Base-by-base conservation (phyloP, 2,888 invertebrate species). In the Andrena hattorfiana region DNA sequence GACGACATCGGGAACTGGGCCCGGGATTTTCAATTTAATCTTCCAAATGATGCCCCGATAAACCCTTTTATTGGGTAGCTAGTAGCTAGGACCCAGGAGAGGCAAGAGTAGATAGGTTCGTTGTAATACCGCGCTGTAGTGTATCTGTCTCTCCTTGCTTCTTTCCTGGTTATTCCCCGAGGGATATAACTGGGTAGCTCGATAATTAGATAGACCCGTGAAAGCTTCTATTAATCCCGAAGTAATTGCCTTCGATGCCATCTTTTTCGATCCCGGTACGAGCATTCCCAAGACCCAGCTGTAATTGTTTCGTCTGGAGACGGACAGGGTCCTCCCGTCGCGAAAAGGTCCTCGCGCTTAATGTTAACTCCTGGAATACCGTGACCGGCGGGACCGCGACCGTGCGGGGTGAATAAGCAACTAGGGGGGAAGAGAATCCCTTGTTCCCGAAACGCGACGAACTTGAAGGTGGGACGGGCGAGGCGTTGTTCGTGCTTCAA, bases 21-120 rank as follows among this genome's bases (percentile, higher is more conserved):
- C 26, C 16, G 72, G 63, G 77, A 28, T 84, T 85, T 88, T 84
- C 84, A 81, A 88, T 85, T 87, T 85, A 85, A 87, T 81, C 79
- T 68, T 32, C 74, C 59, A 72, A 84, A 78, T 77, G 77, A 87
- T 84, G 83, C 75, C 76, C 70, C 81, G 85, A 88, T 85, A 81
- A 88, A 88, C 79, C 83, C 74, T 77, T 88, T 88, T 84, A 88
- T 87, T 84, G 84, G 67, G 28, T 73, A 70, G 42, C 42, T 42
- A 42, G 42, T 42, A 16, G 60, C 69, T 62, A 35, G 67, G 56
- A 51, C 80, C 48, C 64, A 48, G 20, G 64, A 68, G 66, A 77
- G 35, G 26, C 30, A 23, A 56, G 66, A 23, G 56, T 59, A 63
- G 70, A 83, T 83, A 68, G 62, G 32, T 77, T 78, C 69, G 73